Evolutionary conservation across 2,113 vertebrate species (phyloP), one percentile per base, ranked within the genome.

Genomic region (Limnothrissa miodon): DNA sequence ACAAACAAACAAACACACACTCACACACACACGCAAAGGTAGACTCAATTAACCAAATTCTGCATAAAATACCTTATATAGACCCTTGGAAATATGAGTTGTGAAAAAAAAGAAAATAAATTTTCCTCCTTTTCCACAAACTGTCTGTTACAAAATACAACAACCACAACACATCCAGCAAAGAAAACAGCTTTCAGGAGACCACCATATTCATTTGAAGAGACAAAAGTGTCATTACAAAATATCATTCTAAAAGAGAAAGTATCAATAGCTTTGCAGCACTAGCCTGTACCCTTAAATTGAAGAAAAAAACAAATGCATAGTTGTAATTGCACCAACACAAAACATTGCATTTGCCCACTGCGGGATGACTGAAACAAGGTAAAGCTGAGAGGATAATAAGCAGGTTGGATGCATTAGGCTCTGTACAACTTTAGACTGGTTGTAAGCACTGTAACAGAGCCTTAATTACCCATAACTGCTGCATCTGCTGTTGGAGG

Each of bases 341-440:
- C 25, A 36, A 70, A 70, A 70, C 62, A 70, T 33, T 62, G 13
- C 29, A 70, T 70, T 36, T 70, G 29, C 33, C 13, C 62, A 70
- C 62, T 70, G 62, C 62, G 0, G 15, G 11, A 70, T 33, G 13
- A 36, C 0, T 17, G 29, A 17, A 15, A 36, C 25, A 11, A 29
- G 4, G 62, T 36, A 70, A 70, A 36, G 62, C 62, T 5, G 11
- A 17, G 29, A 36, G 62, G 33, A 70, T 70, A 70, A 70, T 70
- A 70, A 70, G 62, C 33, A 70, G 62, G 62, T 70, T 36, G 62
- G 36, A 70, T 53, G 51, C 51, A 53, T 70, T 70, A 70, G 62
- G 62, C 62, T 70, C 36, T 36, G 29, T 70, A 29, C 9, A 70
- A 4, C 62, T 70, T 13, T 11, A 36, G 17, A 70, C 25, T 70